Base-by-base conservation (phyloP, 2,797 vertebrate species). In the Enteromius unitaeniatus region DNA sequence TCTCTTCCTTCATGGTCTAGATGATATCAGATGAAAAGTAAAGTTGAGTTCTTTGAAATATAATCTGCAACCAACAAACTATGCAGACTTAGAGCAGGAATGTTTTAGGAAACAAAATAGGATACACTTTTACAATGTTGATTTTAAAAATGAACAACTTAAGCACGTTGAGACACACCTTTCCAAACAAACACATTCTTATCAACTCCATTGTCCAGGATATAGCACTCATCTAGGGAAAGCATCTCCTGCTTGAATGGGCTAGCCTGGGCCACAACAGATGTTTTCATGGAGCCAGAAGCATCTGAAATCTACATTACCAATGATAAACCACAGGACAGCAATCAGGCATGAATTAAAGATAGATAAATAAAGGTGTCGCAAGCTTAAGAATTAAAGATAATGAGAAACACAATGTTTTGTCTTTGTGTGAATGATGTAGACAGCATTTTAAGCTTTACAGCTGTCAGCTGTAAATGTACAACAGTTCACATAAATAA, bases 101-200 rank as follows among this genome's bases (percentile, higher is more conserved):
- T 31, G 17, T 73, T 40, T 69, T 42, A 47, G 23, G 14, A 45
- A 42, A 69, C 26, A 31, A 15, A 60, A 84, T 34, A 49, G 3
- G 31, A 23, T 68, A 0, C n/a, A 28, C 40, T 45, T 21, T 21
- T 40, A 26, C 17, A 5, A 34, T 64, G 23, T 23, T 60, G 42
- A 79, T 47, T 47, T 28, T 53, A 67, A 42, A 80, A 23, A 40
- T 31, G 15, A 10, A 67, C 11, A 6, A 2, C 23, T 62, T 34
- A 13, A 28, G 21, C 34, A 65, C 19, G 76, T 1, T 26, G 23
- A 47, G 49, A 53, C 87, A 62, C 78, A 88, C 95, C 95, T 95
- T 95, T 96, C 95, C 95, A 96, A 51, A 96, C 88, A 90, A 94
- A 96, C 76, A 96, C 81, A 13, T 88, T 94, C 0, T 85, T 86